These are phyloP conservation scores for Panthera tigris DNA, from an alignment of 2,113 vertebrate species.

Conservation along the genomic window DNA sequence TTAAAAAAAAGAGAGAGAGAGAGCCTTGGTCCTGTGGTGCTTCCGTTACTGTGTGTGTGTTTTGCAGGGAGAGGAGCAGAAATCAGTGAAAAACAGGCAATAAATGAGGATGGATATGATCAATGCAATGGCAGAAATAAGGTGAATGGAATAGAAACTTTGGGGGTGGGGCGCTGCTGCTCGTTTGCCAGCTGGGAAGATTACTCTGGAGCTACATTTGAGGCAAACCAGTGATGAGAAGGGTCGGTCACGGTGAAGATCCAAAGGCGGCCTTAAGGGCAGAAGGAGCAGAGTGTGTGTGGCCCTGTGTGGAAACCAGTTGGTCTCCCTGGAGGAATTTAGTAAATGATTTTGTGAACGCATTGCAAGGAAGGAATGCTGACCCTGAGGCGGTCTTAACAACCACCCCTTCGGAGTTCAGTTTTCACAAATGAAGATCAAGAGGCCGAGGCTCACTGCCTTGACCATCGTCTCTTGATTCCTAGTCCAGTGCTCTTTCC, in stretches of 20 bases:
- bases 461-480: neutral
- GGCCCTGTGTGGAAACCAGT: neutral
- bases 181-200: neutral
- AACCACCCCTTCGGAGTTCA: neutral
- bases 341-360: too few relatives aligned
- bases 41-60: neutral
- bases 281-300: neutral
- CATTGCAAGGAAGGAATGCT: neutral
- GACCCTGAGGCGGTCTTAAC: neutral
- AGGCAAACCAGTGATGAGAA: neutral
- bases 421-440: neutral
- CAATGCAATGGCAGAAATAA: neutral
- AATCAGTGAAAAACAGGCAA: neutral
- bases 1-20: neutral
- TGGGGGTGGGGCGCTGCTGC: accelerated
- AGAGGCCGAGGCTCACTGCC: neutral
- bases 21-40: neutral
- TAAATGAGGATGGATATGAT: neutral
- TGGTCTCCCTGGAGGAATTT: neutral
- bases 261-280: neutral
- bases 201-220: neutral
- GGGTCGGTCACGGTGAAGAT: neutral
- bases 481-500: neutral
- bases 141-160: neutral
- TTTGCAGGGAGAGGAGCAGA: neutral